phyloP scores from a whole-genome alignment of 2,797 vertebrate species.

The Lateolabrax maculatus region DNA sequence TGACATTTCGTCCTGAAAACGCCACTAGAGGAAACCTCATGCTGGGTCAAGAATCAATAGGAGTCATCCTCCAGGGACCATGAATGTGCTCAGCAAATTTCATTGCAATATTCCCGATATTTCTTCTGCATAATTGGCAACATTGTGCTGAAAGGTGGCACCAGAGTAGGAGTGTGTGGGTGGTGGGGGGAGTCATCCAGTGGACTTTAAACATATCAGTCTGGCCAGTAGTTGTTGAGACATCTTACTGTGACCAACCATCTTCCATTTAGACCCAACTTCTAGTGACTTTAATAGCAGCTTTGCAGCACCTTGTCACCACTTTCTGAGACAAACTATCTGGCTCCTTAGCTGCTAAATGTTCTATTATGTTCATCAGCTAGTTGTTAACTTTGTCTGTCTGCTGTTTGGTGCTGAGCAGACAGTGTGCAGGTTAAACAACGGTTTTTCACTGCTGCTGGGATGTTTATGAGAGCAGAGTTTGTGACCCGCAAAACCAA shows the following conservation, averaged over 20 bases:
- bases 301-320: background rate
- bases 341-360: background rate
- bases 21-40: slow-evolving; percentile 1
- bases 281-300: background rate
- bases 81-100: background rate
- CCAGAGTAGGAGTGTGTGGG: too few species aligned
- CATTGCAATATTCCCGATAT: background rate
- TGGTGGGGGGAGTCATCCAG: background rate
- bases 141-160: background rate
- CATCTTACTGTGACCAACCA: background rate
- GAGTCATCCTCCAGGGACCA: background rate
- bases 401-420: background rate
- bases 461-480: background rate
- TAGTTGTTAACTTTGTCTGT: background rate
- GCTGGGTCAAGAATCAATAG: slow-evolving; percentile 3
- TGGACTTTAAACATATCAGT: background rate
- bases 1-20: slow-evolving; percentile 47
- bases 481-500: background rate
- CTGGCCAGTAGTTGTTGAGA: background rate
- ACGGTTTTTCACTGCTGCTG: too few species aligned
- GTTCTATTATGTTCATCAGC: background rate
- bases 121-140: background rate
- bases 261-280: background rate
- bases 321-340: background rate
- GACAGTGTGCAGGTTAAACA: background rate